Evolutionary conservation across 2,888 invertebrate species (phyloP), one percentile per base, ranked within the genome.

Genomic region (Drosophila borborema): DNA sequence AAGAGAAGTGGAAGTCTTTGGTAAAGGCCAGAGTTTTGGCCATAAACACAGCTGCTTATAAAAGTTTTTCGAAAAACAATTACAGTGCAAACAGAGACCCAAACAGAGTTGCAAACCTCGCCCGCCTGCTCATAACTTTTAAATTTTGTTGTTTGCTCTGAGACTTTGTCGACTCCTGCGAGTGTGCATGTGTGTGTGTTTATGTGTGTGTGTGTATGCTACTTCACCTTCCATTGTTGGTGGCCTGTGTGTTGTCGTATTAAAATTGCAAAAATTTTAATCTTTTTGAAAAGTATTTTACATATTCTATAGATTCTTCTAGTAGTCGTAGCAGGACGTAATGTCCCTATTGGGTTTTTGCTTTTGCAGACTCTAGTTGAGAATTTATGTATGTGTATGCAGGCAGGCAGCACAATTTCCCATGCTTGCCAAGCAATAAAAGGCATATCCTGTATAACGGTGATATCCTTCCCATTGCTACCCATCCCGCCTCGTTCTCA

Each of bases 381-480:
- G 82, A 86, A 90, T 87, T 87, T 87, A 87, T 87, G 90, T 86
- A 84, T 87, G 86, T 89, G 86, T 89, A 89, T 90, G 83, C 86
- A 73, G 77, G 83, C 86, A 73, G 77, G 86, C 86, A 88, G 73
- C 89, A 83, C 83, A 88, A 82, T 87, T 90, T 86, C 89, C 90
- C 85, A 69, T 78, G 76, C 78, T 84, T 72, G 69, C 77, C 66
- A 40, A 66, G 89, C 89, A 87, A 87, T 87, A 87, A 87, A 90
- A 90, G 89, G 69, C 88, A 86, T 86, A 89, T 87, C 90, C 86
- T 81, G 84, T 79, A 79, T 76, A 89, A 76, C 75, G 75, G 72
- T 51, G 34, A 36, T 71, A 73, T 67, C 55, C 66, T 68, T 43
- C 64, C 34, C 38, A 58, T 18, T 45, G 2, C 14, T 31, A 3